phyloP scores from a whole-genome alignment of 2,113 vertebrate genomes.

The Gasterosteus aculeatus region DNA sequence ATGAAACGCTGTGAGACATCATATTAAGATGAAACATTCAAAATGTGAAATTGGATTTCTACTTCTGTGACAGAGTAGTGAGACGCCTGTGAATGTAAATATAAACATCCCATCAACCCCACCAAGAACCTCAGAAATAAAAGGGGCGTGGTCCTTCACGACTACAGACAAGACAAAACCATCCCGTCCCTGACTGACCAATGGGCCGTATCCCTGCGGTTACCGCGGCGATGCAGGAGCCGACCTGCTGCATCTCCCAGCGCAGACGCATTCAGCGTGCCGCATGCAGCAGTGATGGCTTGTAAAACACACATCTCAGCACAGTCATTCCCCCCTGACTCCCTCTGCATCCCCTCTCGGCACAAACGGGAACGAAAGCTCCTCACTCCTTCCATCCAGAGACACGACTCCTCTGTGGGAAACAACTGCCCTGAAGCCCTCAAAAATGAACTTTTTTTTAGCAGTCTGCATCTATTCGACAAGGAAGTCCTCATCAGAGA shows the following conservation, averaged over 20 bases:
- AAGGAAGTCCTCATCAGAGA: constrained; percentile 38
- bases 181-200: constrained; percentile 7
- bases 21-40: not conserved
- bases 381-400: constrained; percentile 43
- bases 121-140: not conserved
- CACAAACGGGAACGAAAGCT: constrained; percentile 65
- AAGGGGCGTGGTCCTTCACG: not conserved
- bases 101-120: not conserved
- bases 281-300: constrained; percentile 66
- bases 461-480: constrained; percentile 7
- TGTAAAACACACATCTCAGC: constrained; percentile 45
- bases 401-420: constrained; percentile 15
- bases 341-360: constrained; percentile 2
- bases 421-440: not conserved
- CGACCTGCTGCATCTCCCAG: constrained; percentile 45
- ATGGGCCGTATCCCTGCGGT: constrained; percentile 41
- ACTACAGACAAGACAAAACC: not conserved
- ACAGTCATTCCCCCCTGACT: constrained; percentile 33
- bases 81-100: not conserved
- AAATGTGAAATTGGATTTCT: not conserved
- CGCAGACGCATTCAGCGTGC: constrained; percentile 71
- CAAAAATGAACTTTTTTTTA: constrained; percentile 24
- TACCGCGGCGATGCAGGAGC: constrained; percentile 72
- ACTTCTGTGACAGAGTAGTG: not conserved
- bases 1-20: not conserved